Conservation (phyloP, 1,140 invertebrate genomes). For the Riptortus pedestris region DNA sequence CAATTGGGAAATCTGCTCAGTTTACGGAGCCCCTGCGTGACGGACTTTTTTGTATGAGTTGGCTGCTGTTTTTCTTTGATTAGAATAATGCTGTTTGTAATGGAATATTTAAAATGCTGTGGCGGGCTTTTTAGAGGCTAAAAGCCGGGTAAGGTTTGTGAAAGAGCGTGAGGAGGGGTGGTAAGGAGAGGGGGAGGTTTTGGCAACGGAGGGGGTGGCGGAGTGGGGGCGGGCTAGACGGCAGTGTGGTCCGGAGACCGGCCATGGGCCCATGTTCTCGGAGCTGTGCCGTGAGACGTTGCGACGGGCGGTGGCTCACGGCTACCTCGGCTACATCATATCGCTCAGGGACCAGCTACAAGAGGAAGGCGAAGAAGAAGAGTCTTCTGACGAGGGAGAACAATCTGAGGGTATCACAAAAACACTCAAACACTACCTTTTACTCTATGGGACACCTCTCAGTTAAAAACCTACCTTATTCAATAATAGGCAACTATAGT, state of each 20-base stretch:
- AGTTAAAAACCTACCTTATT: too few relatives aligned
- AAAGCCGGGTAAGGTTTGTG: too few relatives aligned
- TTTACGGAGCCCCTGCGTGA: too few relatives aligned
- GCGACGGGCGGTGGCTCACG: conserved; percentile 41
- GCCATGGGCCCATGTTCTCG: conserved; percentile 48
- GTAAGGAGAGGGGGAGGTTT: not conserved
- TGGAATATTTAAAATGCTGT: too few relatives aligned
- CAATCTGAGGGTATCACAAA: not conserved
- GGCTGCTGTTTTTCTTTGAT: too few relatives aligned
- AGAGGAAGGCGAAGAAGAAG: conserved; percentile 22
- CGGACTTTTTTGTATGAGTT: too few relatives aligned
- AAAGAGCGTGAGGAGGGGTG: too few relatives aligned
- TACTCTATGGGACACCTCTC: too few relatives aligned
- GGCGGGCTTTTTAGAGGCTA: too few relatives aligned
- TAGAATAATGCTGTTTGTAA: too few relatives aligned
- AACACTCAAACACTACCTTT: not conserved
- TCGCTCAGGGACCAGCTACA: conserved; percentile 28
- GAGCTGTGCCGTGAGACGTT: conserved; percentile 51
- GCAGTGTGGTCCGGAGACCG: conserved; percentile 30
- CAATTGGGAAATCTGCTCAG: too few relatives aligned
- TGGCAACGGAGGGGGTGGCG: conserved; percentile 29
- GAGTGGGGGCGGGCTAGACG: conserved; percentile 31
- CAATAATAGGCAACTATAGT: too few relatives aligned
- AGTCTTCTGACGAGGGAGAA: conserved; percentile 10
- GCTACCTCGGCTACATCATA: conserved; percentile 33